Conservation (phyloP, 1,140 invertebrate genomes). For the Ganaspis sp. region DNA sequence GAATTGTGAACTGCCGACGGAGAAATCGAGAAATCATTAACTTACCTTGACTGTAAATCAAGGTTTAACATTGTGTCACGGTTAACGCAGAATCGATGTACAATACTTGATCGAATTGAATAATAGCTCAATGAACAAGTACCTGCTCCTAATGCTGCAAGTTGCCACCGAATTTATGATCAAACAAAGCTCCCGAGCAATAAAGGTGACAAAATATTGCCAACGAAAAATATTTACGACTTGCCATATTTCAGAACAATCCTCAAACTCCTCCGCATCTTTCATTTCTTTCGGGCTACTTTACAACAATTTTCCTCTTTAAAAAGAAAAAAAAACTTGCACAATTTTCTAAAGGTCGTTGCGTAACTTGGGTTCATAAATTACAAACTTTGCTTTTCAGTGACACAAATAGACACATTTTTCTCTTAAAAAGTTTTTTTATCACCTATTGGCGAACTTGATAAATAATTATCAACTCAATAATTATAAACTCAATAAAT, state of each 20-base stretch:
- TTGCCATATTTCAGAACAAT: constrained; percentile 41
- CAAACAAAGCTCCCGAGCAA: constrained; percentile 57
- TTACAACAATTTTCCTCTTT: neutral
- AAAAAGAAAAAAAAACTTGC: neutral
- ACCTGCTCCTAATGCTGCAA: constrained; percentile 39
- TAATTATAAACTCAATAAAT: too few relatives aligned
- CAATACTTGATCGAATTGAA: constrained; percentile 11
- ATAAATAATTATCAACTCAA: too few relatives aligned
- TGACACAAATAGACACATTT: too few relatives aligned
- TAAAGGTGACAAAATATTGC: constrained; percentile 70
- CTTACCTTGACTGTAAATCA: constrained; percentile 19
- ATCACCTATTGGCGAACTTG: too few relatives aligned
- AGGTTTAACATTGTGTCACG: neutral
- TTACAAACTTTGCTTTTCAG: too few relatives aligned
- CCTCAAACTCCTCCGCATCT: neutral
- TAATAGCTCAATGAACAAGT: constrained; percentile 1
- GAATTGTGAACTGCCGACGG: neutral
- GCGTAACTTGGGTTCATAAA: too few relatives aligned
- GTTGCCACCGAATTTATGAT: constrained; percentile 65
- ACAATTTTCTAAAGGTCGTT: too few relatives aligned
- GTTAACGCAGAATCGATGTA: neutral
- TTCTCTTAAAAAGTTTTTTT: too few relatives aligned
- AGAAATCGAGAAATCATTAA: constrained; percentile 29
- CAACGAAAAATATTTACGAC: constrained; percentile 61
- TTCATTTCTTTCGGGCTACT: neutral